Conservation (phyloP, 2,888 invertebrate species). For the Amorpha juglandis region DNA sequence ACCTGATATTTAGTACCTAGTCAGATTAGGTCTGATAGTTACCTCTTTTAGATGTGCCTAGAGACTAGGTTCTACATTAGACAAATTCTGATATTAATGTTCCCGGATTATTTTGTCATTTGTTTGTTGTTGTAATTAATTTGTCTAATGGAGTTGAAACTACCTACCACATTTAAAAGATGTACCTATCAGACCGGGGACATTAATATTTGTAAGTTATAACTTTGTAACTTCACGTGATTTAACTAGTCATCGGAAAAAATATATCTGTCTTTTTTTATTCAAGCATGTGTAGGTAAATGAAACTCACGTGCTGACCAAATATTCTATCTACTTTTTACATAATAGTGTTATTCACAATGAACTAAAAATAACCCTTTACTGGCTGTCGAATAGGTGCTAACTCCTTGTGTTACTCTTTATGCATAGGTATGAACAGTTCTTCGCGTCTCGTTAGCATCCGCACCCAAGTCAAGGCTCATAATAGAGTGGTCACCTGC, state of each 20-base stretch:
- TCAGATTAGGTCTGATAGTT: background rate
- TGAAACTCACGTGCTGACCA: background rate
- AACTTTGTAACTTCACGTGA: too few species aligned
- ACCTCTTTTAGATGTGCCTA: too few species aligned
- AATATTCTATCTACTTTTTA: slow-evolving; percentile 3
- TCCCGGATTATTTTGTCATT: too few species aligned
- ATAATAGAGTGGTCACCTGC: slow-evolving; percentile 61
- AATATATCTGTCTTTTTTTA: too few species aligned
- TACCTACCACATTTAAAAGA: too few species aligned
- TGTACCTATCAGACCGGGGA: background rate
- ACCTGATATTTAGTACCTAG: background rate
- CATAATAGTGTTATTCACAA: slow-evolving; percentile 20
- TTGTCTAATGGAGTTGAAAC: too few species aligned
- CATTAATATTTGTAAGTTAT: background rate
- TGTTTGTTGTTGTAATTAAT: too few species aligned
- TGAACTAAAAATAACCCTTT: slow-evolving; percentile 43
- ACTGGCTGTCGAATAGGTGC: slow-evolving; percentile 47
- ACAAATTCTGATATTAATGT: too few species aligned
- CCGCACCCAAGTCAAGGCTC: slow-evolving; percentile 53
- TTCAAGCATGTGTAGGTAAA: background rate
- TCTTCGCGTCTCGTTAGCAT: slow-evolving; percentile 64
- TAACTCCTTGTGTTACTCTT: slow-evolving; percentile 57
- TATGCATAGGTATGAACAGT: slow-evolving; percentile 43
- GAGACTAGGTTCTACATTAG: too few species aligned
- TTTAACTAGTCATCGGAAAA: too few species aligned